Percentiles rank a stretch among this genome's conserved stretches.
Evolutionary conservation across 1,140 invertebrate species (phyloP).

Genomic region (Antheraea mylitta): DNA sequence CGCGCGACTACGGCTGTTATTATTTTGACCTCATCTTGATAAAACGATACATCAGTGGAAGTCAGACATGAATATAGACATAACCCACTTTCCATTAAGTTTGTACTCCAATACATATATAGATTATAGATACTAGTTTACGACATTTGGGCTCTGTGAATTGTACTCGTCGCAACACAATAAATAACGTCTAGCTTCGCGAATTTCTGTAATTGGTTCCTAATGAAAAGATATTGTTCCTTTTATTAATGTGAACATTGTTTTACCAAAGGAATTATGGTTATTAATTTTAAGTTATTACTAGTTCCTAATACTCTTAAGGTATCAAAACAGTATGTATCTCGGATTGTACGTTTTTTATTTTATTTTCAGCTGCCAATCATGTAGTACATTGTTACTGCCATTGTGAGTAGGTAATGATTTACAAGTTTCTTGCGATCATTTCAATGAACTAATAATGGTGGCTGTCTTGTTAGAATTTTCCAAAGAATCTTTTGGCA

Average conservation of each 20-base stretch:
- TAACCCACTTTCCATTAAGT: not conserved
- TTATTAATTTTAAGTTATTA: not conserved
- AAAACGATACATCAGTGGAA: not conserved
- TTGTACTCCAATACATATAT: not conserved
- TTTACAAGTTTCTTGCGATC: too few relatives aligned
- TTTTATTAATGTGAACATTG: not conserved
- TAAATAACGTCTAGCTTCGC: not conserved
- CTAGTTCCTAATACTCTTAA: too few relatives aligned
- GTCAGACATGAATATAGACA: not conserved
- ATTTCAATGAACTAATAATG: too few relatives aligned
- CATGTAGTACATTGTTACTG: too few relatives aligned
- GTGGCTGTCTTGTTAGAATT: too few relatives aligned
- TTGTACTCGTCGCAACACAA: not conserved
- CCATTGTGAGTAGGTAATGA: too few relatives aligned
- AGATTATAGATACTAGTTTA: not conserved
- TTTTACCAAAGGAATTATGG: not conserved
- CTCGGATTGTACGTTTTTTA: too few relatives aligned
- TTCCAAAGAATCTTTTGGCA: too few relatives aligned
- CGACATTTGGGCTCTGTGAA: not conserved
- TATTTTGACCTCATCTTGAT: not conserved
- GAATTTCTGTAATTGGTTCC: not conserved
- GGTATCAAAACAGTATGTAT: too few relatives aligned
- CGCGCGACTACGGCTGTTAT: not conserved
- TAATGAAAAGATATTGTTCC: not conserved
- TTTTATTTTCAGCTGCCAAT: too few relatives aligned